A percentile compares a stretch with the other conserved stretches of the same genome.
These are phyloP conservation scores for Marisa cornuarietis DNA, from an alignment of 1,140 invertebrate species.

Conservation along the genomic window DNA sequence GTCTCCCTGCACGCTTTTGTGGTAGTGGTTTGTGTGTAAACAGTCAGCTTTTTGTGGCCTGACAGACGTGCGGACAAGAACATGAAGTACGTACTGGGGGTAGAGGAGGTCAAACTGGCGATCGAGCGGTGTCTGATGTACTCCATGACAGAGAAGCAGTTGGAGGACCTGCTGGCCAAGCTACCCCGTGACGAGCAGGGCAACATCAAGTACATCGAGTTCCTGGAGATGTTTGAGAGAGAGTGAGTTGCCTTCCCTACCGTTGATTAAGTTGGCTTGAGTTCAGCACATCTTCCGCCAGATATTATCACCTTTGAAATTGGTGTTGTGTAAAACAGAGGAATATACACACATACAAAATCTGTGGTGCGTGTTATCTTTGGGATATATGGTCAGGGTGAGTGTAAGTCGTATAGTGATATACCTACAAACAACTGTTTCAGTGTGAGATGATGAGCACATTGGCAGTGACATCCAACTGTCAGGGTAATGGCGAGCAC, in stretches of 20 bases:
- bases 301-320: neutral
- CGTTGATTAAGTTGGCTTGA: neutral
- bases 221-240: slow-evolving; percentile 48
- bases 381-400: no score
- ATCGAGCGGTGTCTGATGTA: slow-evolving; percentile 47
- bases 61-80: slow-evolving; percentile 50
- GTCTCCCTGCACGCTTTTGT: neutral
- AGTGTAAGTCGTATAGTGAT: no score
- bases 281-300: no score
- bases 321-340: neutral
- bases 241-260: slow-evolving; percentile 40
- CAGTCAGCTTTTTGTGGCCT: slow-evolving; percentile 11
- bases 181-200: slow-evolving; percentile 46
- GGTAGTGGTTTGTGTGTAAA: neutral
- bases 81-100: slow-evolving; percentile 40
- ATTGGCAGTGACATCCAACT: neutral
- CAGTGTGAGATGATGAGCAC: neutral
- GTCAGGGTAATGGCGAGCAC: no score
- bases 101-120: slow-evolving; percentile 44
- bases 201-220: slow-evolving; percentile 49
- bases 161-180: slow-evolving; percentile 43
- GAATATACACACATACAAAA: neutral
- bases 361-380: neutral
- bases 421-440: neutral
- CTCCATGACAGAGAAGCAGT: slow-evolving; percentile 48